Evolutionary conservation across 2,113 vertebrate genomes (phyloP).

Genomic region (Macheiramphus alcinus): DNA sequence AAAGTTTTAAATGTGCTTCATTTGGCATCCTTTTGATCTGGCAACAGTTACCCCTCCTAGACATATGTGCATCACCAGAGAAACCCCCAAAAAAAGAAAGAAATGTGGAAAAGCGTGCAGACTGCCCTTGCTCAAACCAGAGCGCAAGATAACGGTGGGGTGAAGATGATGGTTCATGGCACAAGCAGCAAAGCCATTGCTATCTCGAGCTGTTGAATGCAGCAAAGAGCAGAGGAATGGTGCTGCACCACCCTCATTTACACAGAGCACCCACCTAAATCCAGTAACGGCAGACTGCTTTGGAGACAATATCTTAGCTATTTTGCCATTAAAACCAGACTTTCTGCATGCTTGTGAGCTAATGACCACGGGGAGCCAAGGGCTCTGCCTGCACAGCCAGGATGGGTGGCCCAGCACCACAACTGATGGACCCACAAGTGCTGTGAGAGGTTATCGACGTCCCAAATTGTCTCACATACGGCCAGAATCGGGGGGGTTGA

Average conservation of each 20-base stretch:
- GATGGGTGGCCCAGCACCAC: background rate
- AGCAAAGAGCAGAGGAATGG: background rate
- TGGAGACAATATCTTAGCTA: background rate
- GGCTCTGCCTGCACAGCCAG: background rate
- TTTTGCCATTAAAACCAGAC: background rate
- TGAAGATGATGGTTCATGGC: background rate
- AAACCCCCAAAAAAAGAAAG: background rate
- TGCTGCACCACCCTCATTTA: background rate
- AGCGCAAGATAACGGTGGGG: rapidly evolving
- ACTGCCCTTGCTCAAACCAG: background rate
- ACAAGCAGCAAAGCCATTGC: background rate
- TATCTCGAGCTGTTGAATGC: background rate
- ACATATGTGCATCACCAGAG: background rate
- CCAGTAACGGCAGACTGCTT: background rate
- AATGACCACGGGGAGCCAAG: rapidly evolving
- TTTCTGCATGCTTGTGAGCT: background rate
- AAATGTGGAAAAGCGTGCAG: rapidly evolving
- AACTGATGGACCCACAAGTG: background rate
- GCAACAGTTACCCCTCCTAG: background rate
- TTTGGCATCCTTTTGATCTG: background rate
- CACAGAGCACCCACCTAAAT: background rate
- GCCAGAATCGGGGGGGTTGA: background rate
- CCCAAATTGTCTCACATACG: background rate
- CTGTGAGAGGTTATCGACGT: background rate
- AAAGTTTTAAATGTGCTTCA: background rate